phyloP scores from a whole-genome alignment of 1,140 invertebrate species.

The Polyergus mexicanus region DNA sequence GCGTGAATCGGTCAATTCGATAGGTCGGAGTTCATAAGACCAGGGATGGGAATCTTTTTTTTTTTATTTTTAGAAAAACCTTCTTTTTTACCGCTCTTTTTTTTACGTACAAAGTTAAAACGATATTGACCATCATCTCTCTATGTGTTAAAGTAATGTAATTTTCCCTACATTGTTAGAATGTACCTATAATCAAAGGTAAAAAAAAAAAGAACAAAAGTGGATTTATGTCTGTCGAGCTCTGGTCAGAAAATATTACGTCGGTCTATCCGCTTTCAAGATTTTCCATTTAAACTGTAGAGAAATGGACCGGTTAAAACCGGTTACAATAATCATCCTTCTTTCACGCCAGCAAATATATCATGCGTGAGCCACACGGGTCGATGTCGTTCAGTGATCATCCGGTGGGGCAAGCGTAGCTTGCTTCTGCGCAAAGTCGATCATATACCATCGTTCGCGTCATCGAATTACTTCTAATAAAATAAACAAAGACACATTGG shows the following conservation, averaged over 20 bases:
- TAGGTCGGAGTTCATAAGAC: neutral
- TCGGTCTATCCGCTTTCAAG: neutral
- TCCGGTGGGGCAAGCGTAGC: neutral
- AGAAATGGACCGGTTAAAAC: no score
- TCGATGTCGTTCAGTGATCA: constrained; percentile 20
- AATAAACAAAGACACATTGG: constrained; percentile 3
- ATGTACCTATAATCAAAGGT: neutral
- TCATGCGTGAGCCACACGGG: constrained; percentile 28
- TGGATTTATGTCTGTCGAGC: neutral
- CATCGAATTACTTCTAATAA: constrained; percentile 36
- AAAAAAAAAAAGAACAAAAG: neutral
- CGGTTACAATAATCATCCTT: neutral
- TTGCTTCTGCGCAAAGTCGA: constrained; percentile 39
- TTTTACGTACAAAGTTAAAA: neutral
- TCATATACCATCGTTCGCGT: constrained; percentile 12
- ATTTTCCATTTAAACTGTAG: neutral
- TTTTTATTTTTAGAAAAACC: neutral
- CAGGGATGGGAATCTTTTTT: neutral
- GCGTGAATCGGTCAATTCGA: neutral
- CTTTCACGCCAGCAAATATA: neutral
- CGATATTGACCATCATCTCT: constrained; percentile 3
- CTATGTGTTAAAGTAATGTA: neutral
- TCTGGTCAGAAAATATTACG: neutral
- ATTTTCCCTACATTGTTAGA: neutral
- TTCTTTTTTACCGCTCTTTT: no score